Conservation (phyloP, 2,888 invertebrate species). For the Coleophora flavipennella region DNA sequence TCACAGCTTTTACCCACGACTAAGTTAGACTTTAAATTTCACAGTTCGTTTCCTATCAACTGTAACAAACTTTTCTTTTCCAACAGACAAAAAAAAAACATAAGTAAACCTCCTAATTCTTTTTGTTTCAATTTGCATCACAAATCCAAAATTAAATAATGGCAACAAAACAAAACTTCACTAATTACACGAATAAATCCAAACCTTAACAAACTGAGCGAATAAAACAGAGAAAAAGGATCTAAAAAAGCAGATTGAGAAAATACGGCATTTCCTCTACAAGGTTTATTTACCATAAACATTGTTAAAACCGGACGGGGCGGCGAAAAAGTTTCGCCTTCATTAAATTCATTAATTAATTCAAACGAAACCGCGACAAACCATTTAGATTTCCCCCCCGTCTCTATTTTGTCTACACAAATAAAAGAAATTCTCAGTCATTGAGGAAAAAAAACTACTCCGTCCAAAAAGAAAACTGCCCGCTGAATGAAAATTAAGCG, state of each 20-base stretch:
- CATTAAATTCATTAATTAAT: constrained; percentile 72
- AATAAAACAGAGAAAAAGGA: constrained; percentile 58
- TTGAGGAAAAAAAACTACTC: constrained; percentile 32
- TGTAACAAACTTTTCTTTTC: constrained; percentile 19
- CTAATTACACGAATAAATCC: constrained; percentile 71
- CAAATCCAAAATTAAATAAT: constrained; percentile 60
- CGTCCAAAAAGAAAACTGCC: constrained; percentile 36
- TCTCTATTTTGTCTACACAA: constrained; percentile 45
- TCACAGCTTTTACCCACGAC: too few species aligned
- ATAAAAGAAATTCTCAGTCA: constrained; percentile 52
- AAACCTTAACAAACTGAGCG: constrained; percentile 53
- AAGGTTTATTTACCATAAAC: constrained; percentile 72
- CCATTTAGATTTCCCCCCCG: constrained; percentile 59
- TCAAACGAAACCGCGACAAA: constrained; percentile 69
- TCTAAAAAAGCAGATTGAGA: constrained; percentile 43
- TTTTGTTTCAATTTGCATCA: constrained; percentile 48
- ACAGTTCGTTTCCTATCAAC: too few species aligned
- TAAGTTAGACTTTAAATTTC: too few species aligned
- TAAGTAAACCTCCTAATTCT: constrained; percentile 45
- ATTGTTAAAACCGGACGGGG: constrained; percentile 57
- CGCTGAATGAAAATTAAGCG: constrained; percentile 64
- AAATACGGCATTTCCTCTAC: constrained; percentile 66
- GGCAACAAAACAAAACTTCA: constrained; percentile 64
- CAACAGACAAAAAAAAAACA: constrained; percentile 32
- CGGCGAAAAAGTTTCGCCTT: constrained; percentile 62